phyloP scores from a whole-genome alignment of 2,888 invertebrate species.

The Leptinotarsa rubiginosa region DNA sequence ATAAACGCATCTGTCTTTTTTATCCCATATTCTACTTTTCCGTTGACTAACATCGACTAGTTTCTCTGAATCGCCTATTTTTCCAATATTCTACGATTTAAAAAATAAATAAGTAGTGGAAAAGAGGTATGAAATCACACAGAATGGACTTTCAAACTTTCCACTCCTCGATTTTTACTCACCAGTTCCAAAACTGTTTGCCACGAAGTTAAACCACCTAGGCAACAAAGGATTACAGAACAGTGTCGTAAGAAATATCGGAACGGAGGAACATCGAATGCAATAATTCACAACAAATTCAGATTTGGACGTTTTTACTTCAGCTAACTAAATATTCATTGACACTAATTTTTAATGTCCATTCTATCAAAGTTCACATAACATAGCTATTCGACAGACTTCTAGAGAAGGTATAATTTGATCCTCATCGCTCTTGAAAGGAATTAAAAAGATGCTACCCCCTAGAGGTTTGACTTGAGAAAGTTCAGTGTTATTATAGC shows the following conservation, averaged over 20 bases:
- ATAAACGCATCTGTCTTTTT: constrained; percentile 45
- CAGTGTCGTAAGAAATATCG: constrained; percentile 8
- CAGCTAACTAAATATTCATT: constrained; percentile 10
- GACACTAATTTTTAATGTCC: constrained; percentile 14
- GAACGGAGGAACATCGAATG: constrained; percentile 8
- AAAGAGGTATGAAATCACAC: not conserved
- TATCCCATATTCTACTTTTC: constrained; percentile 42
- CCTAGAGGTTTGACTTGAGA: constrained; percentile 7
- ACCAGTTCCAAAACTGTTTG: constrained; percentile 7
- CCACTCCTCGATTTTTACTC: not conserved
- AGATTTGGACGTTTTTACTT: constrained; percentile 5
- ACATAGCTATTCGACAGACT: constrained; percentile 14
- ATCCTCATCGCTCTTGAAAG: constrained; percentile 11
- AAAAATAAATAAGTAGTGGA: not conserved
- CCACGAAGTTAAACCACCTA: no score
- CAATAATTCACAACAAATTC: constrained; percentile 12
- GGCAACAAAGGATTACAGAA: constrained; percentile 1
- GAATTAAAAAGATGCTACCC: constrained; percentile 12
- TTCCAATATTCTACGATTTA: constrained; percentile 2
- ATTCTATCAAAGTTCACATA: constrained; percentile 12
- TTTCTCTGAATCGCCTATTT: not conserved
- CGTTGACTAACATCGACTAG: constrained; percentile 15
- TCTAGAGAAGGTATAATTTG: constrained; percentile 8
- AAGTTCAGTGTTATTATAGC: not conserved
- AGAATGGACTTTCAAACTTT: constrained; percentile 7